Conservation (phyloP, 92 coral and sea anemone species). For the Paramuricea clavata region DNA sequence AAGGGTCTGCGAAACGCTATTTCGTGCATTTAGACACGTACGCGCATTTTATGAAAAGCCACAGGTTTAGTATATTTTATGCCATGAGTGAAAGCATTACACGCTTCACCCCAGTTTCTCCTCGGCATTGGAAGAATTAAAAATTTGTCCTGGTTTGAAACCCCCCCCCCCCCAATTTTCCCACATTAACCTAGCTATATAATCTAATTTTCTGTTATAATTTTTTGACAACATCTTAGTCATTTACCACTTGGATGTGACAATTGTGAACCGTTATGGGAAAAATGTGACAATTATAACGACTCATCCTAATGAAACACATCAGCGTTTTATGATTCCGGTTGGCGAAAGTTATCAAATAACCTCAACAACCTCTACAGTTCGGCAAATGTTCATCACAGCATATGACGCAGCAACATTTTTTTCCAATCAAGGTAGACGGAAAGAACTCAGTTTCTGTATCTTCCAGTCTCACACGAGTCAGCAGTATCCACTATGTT, state of each 20-base stretch:
- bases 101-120: too few species aligned
- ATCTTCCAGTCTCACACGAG: neutral
- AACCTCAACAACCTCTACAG: neutral
- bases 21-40: too few species aligned
- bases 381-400: neutral
- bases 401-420: neutral
- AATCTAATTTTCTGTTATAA: too few species aligned
- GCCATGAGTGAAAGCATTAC: too few species aligned
- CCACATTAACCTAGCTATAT: too few species aligned
- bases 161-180: too few species aligned
- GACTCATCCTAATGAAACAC: neutral
- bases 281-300: neutral
- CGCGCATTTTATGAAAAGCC: too few species aligned
- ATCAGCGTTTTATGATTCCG: neutral
- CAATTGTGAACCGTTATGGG: neutral
- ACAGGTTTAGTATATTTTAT: too few species aligned
- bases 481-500: neutral
- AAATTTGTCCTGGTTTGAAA: too few species aligned
- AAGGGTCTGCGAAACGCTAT: too few species aligned
- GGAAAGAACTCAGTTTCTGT: neutral
- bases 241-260: neutral
- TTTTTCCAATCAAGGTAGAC: neutral
- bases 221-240: too few species aligned
- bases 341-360: neutral
- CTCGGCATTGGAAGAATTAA: too few species aligned